A percentile compares a stretch with the other conserved stretches of the same genome.
phyloP scores from a whole-genome alignment of 2,113 vertebrate species.

The Lampris incognitus region DNA sequence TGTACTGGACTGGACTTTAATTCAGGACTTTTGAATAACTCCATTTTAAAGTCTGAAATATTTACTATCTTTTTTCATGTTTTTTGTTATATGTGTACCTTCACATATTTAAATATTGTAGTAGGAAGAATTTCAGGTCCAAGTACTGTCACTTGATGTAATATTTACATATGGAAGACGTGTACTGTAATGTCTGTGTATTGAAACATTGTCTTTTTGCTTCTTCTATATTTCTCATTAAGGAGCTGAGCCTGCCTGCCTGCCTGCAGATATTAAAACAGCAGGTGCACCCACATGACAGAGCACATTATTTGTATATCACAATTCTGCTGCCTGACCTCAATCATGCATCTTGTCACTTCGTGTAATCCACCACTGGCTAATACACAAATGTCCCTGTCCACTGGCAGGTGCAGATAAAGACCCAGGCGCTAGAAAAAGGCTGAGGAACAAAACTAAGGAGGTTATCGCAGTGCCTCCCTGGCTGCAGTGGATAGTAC shows the following conservation, averaged over 20 bases:
- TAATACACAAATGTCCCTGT: constrained; percentile 68
- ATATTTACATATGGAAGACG: too few relatives aligned
- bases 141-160: too few relatives aligned
- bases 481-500: neutral
- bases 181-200: too few relatives aligned
- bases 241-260: neutral
- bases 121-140: too few relatives aligned
- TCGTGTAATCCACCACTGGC: constrained; percentile 71
- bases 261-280: constrained; percentile 3
- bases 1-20: too few relatives aligned
- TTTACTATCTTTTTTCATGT: too few relatives aligned
- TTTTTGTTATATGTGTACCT: too few relatives aligned
- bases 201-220: too few relatives aligned
- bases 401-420: constrained; percentile 22
- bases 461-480: neutral
- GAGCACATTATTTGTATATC: constrained; percentile 21
- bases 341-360: constrained; percentile 55
- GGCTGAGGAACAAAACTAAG: neutral
- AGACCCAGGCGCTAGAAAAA: neutral
- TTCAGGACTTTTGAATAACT: too few relatives aligned
- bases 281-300: constrained; percentile 36
- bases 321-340: constrained; percentile 11
- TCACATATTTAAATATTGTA: too few relatives aligned
- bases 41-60: too few relatives aligned
- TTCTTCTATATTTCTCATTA: too few relatives aligned